Percentiles rank a stretch among this genome's conserved stretches.
Conservation (phyloP, 1,140 invertebrate genomes). For the Macrocentrus cingulum region DNA sequence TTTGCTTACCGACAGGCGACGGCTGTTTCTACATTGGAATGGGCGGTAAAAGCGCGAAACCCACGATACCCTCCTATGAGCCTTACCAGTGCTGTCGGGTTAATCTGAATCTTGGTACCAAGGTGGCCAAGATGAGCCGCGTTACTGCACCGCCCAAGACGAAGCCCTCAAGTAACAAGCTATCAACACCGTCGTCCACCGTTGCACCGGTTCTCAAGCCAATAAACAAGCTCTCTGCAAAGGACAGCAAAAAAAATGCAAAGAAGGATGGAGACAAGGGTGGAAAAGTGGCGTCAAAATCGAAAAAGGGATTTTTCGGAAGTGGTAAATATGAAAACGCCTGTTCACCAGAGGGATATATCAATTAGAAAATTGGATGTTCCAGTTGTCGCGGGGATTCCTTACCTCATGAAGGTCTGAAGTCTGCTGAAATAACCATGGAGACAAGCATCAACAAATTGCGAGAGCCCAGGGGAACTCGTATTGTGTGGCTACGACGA, state of each 20-base stretch:
- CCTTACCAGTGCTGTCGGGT: constrained; percentile 88
- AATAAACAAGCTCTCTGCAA: constrained; percentile 55
- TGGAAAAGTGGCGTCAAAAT: constrained; percentile 61
- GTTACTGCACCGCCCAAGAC: constrained; percentile 43
- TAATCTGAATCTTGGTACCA: constrained; percentile 72
- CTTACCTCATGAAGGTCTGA: constrained; percentile 56
- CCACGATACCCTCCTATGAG: constrained; percentile 76
- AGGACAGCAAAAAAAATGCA: constrained; percentile 54
- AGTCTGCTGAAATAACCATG: constrained; percentile 16
- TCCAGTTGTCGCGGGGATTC: constrained; percentile 56
- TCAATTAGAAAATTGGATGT: constrained; percentile 39
- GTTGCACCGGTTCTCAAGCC: constrained; percentile 45
- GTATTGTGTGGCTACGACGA: not conserved
- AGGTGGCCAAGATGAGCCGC: constrained; percentile 69
- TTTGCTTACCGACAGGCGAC: constrained; percentile 76
- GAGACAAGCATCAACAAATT: constrained; percentile 10
- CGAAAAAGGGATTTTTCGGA: constrained; percentile 80
- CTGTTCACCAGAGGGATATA: constrained; percentile 18
- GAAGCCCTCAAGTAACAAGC: constrained; percentile 21
- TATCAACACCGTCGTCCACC: constrained; percentile 7
- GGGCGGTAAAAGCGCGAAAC: constrained; percentile 76
- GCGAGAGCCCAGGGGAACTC: not conserved
- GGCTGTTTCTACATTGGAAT: constrained; percentile 93
- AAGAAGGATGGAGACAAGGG: constrained; percentile 33
- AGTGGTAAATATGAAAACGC: constrained; percentile 69